These are phyloP conservation scores for Sebastes melanostomus DNA, from an alignment of 2,797 vertebrate species.

Conservation along the genomic window DNA sequence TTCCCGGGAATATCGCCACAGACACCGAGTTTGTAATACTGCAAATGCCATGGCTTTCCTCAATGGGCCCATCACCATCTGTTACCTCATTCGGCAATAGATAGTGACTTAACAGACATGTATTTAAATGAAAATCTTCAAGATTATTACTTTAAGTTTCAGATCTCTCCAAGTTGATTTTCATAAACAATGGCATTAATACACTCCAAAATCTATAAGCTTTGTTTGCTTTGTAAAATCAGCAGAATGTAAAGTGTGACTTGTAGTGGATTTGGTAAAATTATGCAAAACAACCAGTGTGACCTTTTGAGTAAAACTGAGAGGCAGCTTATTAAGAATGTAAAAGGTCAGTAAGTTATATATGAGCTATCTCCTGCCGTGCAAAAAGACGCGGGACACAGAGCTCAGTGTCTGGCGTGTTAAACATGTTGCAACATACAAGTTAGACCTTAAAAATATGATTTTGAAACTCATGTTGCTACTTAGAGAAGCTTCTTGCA, in stretches of 20 bases:
- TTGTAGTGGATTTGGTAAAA: slow-evolving; percentile 32
- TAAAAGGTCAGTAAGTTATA: slow-evolving; percentile 62
- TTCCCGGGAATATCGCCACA: neutral
- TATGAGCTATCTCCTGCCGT: slow-evolving; percentile 11
- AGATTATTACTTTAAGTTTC: neutral
- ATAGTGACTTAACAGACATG: neutral
- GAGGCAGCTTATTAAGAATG: slow-evolving; percentile 50
- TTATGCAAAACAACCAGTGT: slow-evolving; percentile 57
- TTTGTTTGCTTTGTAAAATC: slow-evolving; percentile 7
- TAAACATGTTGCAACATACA: neutral
- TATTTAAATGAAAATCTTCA: neutral
- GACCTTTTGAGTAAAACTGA: slow-evolving; percentile 59
- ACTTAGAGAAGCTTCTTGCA: neutral
- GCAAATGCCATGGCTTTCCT: neutral
- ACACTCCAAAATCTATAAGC: neutral
- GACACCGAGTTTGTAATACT: neutral
- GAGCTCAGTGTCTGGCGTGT: neutral
- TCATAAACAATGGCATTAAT: neutral
- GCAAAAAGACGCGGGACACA: neutral
- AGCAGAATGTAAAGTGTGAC: slow-evolving; percentile 29
- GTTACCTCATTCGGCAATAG: neutral
- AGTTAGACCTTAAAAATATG: neutral
- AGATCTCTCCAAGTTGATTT: neutral
- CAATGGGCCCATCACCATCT: neutral
- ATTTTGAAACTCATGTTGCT: neutral